phyloP scores from a whole-genome alignment of 2,113 vertebrate species.

The Nothobranchius furzeri region DNA sequence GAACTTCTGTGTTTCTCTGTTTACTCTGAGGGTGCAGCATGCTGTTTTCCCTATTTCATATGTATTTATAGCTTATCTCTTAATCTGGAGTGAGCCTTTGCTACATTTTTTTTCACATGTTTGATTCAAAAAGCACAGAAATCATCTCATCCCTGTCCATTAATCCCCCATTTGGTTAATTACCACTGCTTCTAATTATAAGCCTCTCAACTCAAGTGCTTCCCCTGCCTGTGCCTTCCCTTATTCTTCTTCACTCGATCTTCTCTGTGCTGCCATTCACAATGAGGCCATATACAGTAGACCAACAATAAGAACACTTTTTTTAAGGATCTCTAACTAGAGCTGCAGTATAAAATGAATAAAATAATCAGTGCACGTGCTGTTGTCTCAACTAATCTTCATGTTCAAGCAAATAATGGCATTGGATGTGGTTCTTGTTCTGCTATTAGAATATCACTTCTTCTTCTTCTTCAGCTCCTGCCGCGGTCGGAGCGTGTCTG shows the following conservation, averaged over 20 bases:
- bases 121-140: constrained; percentile 51
- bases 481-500: constrained; percentile 29
- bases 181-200: constrained; percentile 67
- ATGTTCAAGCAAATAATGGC: constrained; percentile 22
- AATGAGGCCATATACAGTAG: constrained; percentile 3
- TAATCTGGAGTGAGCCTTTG: constrained; percentile 37
- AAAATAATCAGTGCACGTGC: constrained; percentile 21
- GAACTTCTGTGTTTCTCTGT: constrained; percentile 22
- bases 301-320: constrained; percentile 29
- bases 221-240: constrained; percentile 37
- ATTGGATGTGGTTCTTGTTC: constrained; percentile 16
- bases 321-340: constrained; percentile 25
- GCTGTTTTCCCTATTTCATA: constrained; percentile 6
- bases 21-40: constrained; percentile 1
- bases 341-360: constrained; percentile 21
- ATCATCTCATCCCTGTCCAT: constrained; percentile 63
- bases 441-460: constrained; percentile 14
- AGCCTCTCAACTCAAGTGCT: constrained; percentile 49
- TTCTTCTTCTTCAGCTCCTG: constrained; percentile 13
- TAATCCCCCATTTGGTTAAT: constrained; percentile 69
- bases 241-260: constrained; percentile 4
- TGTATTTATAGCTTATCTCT: constrained; percentile 45
- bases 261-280: constrained; percentile 3
- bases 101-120: constrained; percentile 32
- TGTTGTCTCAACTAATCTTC: constrained; percentile 19